phyloP scores from a whole-genome alignment of 2,113 vertebrate species.

The Amblyopsis rosae region DNA sequence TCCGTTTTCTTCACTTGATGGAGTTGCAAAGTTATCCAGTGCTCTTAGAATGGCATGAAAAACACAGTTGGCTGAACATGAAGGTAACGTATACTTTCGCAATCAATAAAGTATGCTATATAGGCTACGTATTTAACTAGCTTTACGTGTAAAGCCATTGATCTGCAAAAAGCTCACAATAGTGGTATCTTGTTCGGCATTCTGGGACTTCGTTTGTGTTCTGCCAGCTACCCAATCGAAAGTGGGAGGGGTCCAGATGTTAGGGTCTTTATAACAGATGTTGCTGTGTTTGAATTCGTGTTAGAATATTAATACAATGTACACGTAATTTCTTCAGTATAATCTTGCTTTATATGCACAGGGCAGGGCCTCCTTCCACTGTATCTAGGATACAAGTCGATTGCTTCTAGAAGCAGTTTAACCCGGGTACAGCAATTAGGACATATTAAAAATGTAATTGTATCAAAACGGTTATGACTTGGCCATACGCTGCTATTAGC shows the following conservation, averaged over 20 bases:
- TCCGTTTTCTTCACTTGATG: constrained; percentile 62
- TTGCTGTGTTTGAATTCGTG: constrained; percentile 43
- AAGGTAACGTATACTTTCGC: constrained; percentile 66
- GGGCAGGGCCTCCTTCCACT: background rate
- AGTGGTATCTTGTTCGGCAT: constrained; percentile 73
- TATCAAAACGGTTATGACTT: too few species aligned
- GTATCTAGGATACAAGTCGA: background rate
- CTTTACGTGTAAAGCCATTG: background rate
- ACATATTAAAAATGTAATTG: too few species aligned
- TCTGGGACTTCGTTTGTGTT: constrained; percentile 53
- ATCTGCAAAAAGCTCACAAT: constrained; percentile 7
- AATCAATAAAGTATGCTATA: background rate
- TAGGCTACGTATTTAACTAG: constrained; percentile 8
- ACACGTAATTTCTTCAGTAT: background rate
- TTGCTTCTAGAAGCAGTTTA: too few species aligned
- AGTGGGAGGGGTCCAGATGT: constrained; percentile 81
- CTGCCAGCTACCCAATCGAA: constrained; percentile 70
- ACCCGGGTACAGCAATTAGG: too few species aligned
- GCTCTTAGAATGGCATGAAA: constrained; percentile 68
- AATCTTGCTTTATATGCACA: background rate
- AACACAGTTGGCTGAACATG: constrained; percentile 57
- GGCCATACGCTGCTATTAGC: too few species aligned
- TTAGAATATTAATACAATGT: constrained; percentile 7
- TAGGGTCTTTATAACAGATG: constrained; percentile 72
- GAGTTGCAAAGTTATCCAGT: constrained; percentile 67